These are phyloP conservation scores for Zoanthus gigantus DNA, from an alignment of 92 coral and sea anemone genomes.

Conservation along the genomic window DNA sequence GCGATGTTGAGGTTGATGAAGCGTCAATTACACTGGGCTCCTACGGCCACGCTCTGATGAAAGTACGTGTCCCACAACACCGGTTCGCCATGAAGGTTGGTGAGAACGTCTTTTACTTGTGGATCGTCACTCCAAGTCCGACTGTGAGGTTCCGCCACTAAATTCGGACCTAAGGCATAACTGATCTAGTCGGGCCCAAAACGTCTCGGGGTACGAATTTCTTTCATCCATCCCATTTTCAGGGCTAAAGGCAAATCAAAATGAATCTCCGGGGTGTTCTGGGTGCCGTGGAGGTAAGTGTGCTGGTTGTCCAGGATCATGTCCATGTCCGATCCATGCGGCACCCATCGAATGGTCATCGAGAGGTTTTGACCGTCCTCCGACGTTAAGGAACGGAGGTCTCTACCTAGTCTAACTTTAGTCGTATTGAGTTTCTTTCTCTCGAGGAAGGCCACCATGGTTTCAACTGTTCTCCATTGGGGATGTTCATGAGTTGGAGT, in stretches of 20 bases:
- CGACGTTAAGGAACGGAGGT: not conserved
- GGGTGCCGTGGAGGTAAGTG: not conserved
- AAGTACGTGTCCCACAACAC: no score
- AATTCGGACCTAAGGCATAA: not conserved
- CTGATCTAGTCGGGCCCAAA: not conserved
- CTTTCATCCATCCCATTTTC: no score
- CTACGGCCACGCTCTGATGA: not conserved
- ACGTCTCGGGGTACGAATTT: no score
- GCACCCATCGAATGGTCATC: not conserved
- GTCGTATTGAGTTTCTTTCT: not conserved
- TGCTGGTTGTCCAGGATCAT: not conserved
- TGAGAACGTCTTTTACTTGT: not conserved
- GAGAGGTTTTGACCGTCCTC: not conserved
- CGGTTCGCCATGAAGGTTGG: not conserved
- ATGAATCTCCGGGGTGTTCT: no score
- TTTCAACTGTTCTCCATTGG: not conserved
- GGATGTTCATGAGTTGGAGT: not conserved
- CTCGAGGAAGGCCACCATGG: not conserved
- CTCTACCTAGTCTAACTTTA: not conserved
- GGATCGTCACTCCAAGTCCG: no score
- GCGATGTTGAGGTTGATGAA: not conserved
- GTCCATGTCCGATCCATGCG: not conserved
- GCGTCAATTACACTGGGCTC: not conserved
- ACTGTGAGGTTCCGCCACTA: no score
- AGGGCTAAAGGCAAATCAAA: no score